Evolutionary conservation across 2,888 invertebrate genomes (phyloP).

Genomic region (Brachypalpus laphriformis): DNA sequence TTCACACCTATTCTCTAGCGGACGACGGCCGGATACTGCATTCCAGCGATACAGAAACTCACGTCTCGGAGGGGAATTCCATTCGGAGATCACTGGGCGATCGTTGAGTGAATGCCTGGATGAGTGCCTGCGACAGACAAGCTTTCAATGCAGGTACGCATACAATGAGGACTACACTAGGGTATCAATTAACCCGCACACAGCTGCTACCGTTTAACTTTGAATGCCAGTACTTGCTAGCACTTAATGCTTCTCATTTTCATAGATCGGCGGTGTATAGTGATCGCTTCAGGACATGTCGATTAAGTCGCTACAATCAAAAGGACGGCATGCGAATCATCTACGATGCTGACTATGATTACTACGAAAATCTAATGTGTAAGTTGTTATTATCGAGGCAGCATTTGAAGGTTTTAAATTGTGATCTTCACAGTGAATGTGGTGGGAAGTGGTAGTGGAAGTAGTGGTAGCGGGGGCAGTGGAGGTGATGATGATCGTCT

Average conservation of each 20-base stretch:
- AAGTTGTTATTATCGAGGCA: conserved; percentile 83
- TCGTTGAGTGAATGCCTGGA: conserved; percentile 95
- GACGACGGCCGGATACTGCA: conserved; percentile 93
- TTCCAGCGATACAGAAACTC: conserved; percentile 92
- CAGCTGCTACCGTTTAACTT: conserved; percentile 67
- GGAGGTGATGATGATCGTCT: conserved; percentile 78
- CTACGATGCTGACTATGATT: conserved; percentile 95
- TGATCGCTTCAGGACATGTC: conserved; percentile 92
- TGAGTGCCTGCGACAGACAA: conserved; percentile 94
- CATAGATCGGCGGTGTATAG: conserved; percentile 92
- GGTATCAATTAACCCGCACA: conserved; percentile 49
- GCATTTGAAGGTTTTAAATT: conserved; percentile 15
- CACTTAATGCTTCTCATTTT: conserved; percentile 62
- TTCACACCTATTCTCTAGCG: conserved; percentile 92
- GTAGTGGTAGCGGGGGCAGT: conserved; percentile 77
- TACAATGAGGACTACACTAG: background rate
- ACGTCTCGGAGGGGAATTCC: conserved; percentile 93
- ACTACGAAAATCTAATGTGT: conserved; percentile 97
- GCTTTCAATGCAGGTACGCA: conserved; percentile 89
- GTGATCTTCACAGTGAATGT: conserved; percentile 80
- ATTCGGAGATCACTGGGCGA: conserved; percentile 94
- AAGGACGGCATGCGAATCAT: conserved; percentile 94
- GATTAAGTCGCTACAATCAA: conserved; percentile 93
- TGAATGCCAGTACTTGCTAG: conserved; percentile 15
- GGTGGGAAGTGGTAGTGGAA: conserved; percentile 80